A percentile compares a stretch with the other conserved stretches of the same genome.
These are phyloP conservation scores for Muraenolepis orangiensis DNA, from an alignment of 2,797 vertebrate species.

Conservation along the genomic window DNA sequence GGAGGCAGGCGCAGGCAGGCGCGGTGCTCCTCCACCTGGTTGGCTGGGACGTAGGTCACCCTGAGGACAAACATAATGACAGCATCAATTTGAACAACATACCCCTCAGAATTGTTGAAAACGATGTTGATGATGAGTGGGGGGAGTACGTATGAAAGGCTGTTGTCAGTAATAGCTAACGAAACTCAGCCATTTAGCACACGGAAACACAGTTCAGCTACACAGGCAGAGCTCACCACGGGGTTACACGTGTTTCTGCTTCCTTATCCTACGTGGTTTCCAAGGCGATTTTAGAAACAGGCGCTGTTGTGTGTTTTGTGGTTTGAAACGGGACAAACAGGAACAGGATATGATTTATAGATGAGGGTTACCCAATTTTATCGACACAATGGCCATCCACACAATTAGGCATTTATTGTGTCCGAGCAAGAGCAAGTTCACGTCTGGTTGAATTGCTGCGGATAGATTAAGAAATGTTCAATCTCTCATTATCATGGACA, in stretches of 20 bases:
- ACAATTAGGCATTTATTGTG: not conserved
- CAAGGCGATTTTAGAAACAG: not conserved
- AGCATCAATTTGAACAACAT: not conserved
- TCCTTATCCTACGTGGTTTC: not conserved
- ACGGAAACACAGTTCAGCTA: not conserved
- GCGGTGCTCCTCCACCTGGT: slow-evolving; percentile 81
- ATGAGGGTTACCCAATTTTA: no score
- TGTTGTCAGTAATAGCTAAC: not conserved
- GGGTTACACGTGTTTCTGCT: not conserved
- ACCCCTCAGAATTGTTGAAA: no score
- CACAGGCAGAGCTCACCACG: not conserved
- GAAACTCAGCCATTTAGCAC: not conserved
- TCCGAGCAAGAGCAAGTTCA: not conserved
- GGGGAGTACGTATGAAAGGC: not conserved
- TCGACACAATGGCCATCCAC: not conserved
- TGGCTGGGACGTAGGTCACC: slow-evolving; percentile 83
- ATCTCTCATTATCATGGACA: not conserved
- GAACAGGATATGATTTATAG: not conserved
- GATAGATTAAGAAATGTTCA: not conserved
- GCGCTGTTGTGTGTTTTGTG: no score
- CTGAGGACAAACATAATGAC: slow-evolving; percentile 52
- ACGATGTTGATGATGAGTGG: not conserved
- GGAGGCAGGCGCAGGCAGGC: slow-evolving; percentile 67
- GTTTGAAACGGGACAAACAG: no score
- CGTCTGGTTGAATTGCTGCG: no score